Conservation (phyloP, 2,888 invertebrate species). For the Watsonalla binaria region DNA sequence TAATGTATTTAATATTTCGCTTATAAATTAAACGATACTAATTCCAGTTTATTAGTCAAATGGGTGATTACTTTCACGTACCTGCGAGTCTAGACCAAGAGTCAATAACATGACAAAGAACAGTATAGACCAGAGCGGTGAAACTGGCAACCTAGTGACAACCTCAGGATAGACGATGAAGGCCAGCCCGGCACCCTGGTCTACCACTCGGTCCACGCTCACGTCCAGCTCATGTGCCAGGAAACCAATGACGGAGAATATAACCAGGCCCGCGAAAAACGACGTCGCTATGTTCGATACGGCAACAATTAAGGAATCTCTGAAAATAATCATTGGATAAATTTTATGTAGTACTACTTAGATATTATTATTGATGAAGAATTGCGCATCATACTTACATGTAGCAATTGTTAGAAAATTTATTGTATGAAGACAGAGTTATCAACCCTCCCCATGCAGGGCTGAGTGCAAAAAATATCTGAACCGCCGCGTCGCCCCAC, state of each 20-base stretch:
- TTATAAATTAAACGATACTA: too few relatives aligned
- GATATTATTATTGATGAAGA: neutral
- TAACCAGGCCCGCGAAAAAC: constrained; percentile 88
- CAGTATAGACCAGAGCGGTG: constrained; percentile 89
- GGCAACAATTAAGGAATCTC: constrained; percentile 87
- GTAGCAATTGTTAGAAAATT: constrained; percentile 90
- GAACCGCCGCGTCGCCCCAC: constrained; percentile 91
- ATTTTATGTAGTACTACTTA: neutral
- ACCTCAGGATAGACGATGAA: constrained; percentile 93
- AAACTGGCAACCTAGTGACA: constrained; percentile 86
- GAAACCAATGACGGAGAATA: constrained; percentile 90
- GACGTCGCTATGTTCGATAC: constrained; percentile 88
- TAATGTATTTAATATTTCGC: neutral
- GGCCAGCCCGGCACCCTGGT: constrained; percentile 86
- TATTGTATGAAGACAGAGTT: constrained; percentile 90
- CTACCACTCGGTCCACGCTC: constrained; percentile 84
- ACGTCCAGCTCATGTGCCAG: constrained; percentile 87
- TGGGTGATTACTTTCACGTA: constrained; percentile 17
- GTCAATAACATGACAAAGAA: constrained; percentile 90
- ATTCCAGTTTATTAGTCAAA: too few relatives aligned
- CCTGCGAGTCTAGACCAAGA: constrained; percentile 85
- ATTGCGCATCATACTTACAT: constrained; percentile 67
- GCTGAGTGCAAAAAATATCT: constrained; percentile 92
- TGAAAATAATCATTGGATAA: constrained; percentile 38
- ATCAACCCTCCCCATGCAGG: constrained; percentile 93